Evolutionary conservation across 2,888 invertebrate genomes (phyloP).

Genomic region (Heliconius ismenius): DNA sequence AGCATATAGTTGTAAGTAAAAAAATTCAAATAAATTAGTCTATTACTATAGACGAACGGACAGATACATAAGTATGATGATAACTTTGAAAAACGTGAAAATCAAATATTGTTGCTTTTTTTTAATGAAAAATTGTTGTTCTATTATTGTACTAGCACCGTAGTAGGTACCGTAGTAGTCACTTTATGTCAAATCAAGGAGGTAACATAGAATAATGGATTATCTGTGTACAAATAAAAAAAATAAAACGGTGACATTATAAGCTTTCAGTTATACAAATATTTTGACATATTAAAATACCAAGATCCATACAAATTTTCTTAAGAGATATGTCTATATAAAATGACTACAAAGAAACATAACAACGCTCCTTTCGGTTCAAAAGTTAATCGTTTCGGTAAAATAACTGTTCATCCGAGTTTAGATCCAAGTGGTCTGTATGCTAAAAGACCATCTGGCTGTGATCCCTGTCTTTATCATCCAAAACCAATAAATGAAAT

Average conservation of each 20-base stretch:
- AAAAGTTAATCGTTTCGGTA: conserved; percentile 58
- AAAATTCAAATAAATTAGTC: too few relatives aligned
- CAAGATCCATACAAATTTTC: not conserved
- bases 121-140: too few relatives aligned
- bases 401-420: conserved; percentile 60
- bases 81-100: too few relatives aligned
- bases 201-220: not conserved
- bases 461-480: conserved; percentile 65
- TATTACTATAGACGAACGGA: too few relatives aligned
- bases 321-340: not conserved
- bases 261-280: not conserved
- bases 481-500: conserved; percentile 56
- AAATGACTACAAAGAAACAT: conserved; percentile 39
- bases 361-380: conserved; percentile 53
- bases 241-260: not conserved
- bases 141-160: not conserved
- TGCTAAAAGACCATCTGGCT: conserved; percentile 52
- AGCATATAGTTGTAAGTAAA: too few relatives aligned
- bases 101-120: too few relatives aligned
- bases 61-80: too few relatives aligned
- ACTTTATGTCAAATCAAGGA: not conserved
- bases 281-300: conserved; percentile 6
- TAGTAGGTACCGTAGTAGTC: too few relatives aligned
- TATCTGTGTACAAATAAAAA: not conserved
- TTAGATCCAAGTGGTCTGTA: conserved; percentile 65